Base-by-base conservation (phyloP, 2,888 invertebrate species). In the Hydraecia micacea region DNA sequence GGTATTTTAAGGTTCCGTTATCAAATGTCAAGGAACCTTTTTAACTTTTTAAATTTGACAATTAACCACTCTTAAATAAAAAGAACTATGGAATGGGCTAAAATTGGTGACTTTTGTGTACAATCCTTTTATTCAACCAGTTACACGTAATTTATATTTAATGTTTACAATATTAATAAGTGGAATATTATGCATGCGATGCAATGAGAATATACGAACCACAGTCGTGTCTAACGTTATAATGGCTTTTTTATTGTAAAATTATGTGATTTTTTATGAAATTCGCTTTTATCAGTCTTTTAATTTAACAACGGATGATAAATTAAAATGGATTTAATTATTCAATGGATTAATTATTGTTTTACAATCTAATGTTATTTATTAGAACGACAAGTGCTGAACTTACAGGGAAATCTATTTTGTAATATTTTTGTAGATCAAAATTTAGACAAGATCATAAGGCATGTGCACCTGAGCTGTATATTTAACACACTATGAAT, bases 221-320 rank as follows among this genome's bases (percentile, higher is more conserved):
- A 77, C 39, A 63, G 28, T 72, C 58, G 55, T 65, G 36, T 73
- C 32, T 66, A 70, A 63, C 21, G 46, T 60, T 66, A 39, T 87
- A 89, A 76, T 80, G 80, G 36, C 21, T 46, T 87, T 77, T 79
- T 62, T 71, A 87, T 87, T 88, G 89, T 90, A 85, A 87, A 88
- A 86, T 90, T 91, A 89, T 89, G 87, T 86, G 89, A 49, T 86
- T 77, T 55, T 90, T 90, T 92, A 90, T 90, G 91, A 95, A 96
- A 96, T 95, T 96, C 96, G 96, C 95, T 95, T 95, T 94, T 93
- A 94, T 96, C 96, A 96, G 96, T 96, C 96, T 96, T 96, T 94
- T 92, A 87, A 86, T 87, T 88, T 86, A 88, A 84, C 66, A 84
- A 84, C 86, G 81, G 81, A 81, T 87, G 77, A 84, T 76, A 75